Percentiles rank a stretch among this genome's conserved stretches.
Conservation (phyloP, 2,113 vertebrate species). For the Lonchura striata region DNA sequence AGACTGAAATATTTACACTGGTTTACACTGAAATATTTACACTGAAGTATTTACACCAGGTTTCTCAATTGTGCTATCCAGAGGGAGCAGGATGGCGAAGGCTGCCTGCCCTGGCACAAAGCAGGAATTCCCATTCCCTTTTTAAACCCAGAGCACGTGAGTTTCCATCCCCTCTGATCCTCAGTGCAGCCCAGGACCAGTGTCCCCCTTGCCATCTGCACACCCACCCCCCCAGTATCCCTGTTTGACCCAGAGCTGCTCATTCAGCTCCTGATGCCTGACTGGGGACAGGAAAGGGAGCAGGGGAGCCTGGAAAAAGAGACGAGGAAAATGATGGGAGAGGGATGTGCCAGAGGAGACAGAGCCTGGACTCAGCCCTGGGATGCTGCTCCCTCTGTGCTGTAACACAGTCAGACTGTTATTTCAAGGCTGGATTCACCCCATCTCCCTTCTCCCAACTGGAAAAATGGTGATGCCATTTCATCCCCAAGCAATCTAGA, state of each 20-base stretch:
- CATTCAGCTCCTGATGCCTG: background rate
- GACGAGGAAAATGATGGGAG: background rate
- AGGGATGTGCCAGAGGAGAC: background rate
- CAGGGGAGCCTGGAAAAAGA: background rate
- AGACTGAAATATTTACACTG: conserved; percentile 50
- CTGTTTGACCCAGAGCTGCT: background rate
- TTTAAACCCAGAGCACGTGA: background rate
- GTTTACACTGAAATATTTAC: conserved; percentile 37
- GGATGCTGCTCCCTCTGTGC: background rate
- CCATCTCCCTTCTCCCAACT: background rate
- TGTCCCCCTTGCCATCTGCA: conserved; percentile 45
- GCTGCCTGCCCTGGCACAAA: background rate
- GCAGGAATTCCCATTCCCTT: conserved; percentile 15
- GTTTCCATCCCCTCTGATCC: background rate
- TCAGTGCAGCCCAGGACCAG: background rate
- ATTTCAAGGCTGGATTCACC: background rate
- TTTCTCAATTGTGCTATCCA: conserved; percentile 32
- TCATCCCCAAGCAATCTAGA: background rate
- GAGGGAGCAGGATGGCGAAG: conserved; percentile 41
- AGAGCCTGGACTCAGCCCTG: background rate
- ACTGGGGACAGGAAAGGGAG: background rate
- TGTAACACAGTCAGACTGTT: background rate
- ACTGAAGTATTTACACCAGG: conserved; percentile 60
- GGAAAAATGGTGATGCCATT: background rate
- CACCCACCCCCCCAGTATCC: background rate